Evolutionary conservation across 2,888 invertebrate genomes (phyloP).

Genomic region (Stictocephala bisonia): DNA sequence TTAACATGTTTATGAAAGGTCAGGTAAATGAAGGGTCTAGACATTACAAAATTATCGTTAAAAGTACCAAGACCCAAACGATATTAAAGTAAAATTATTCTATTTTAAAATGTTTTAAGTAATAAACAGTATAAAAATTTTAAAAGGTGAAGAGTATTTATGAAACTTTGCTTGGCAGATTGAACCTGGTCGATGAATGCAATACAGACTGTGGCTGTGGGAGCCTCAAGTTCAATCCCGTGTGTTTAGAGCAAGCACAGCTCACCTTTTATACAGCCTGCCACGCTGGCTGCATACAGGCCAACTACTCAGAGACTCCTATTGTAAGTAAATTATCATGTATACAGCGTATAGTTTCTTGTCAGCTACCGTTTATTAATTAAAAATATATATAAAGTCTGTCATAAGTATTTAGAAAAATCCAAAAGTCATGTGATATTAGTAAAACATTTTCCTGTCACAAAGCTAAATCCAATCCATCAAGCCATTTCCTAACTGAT

Average conservation of each 20-base stretch:
- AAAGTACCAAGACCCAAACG: no score
- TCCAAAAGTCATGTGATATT: no score
- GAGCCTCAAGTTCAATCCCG: slow-evolving; percentile 72
- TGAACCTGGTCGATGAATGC: slow-evolving; percentile 68
- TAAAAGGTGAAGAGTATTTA: neutral
- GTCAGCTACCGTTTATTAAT: no score
- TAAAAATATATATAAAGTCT: no score
- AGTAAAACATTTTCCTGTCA: no score
- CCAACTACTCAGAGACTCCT: slow-evolving; percentile 49
- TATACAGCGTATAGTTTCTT: neutral
- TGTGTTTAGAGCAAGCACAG: slow-evolving; percentile 70
- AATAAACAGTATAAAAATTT: neutral
- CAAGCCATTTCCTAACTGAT: no score
- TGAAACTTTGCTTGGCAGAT: slow-evolving; percentile 61
- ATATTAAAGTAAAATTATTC: no score
- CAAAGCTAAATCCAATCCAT: no score
- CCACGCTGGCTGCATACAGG: slow-evolving; percentile 74
- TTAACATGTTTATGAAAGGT: no score
- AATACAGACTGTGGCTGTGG: slow-evolving; percentile 72
- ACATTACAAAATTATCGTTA: no score
- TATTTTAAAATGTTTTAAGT: neutral
- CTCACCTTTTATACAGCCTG: slow-evolving; percentile 78
- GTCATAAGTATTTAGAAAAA: no score
- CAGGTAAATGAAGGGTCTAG: no score
- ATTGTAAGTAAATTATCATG: neutral